Conservation (phyloP, 1,140 invertebrate species). For the Magallana gigas region DNA sequence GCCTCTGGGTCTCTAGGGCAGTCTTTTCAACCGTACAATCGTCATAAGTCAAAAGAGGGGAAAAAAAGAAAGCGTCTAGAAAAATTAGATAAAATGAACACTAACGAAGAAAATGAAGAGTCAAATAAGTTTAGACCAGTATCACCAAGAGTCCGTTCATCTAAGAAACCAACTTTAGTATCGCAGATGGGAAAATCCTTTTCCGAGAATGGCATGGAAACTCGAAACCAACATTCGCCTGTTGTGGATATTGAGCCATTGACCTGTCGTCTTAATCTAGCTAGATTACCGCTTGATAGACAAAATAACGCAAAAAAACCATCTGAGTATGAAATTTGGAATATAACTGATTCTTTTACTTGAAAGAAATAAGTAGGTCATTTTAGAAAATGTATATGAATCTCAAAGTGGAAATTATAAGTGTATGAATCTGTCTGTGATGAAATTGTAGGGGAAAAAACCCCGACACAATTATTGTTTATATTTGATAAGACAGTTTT, state of each 20-base stretch:
- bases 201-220: slow-evolving; percentile 54
- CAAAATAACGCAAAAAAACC: not conserved
- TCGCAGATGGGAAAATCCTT: slow-evolving; percentile 30
- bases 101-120: not conserved
- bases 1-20: not conserved
- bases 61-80: not conserved
- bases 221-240: slow-evolving; percentile 19
- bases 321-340: not conserved
- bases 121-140: not conserved
- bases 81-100: slow-evolving; percentile 12
- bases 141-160: slow-evolving; percentile 1
- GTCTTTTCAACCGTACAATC: not conserved
- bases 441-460: no score
- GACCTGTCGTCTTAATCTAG: not conserved
- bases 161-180: not conserved
- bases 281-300: not conserved
- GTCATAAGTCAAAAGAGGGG: not conserved
- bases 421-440: no score
- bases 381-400: no score
- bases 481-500: no score
- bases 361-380: not conserved
- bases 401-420: no score
- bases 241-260: not conserved
- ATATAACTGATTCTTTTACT: not conserved
- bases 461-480: no score